These are phyloP conservation scores for Creontiades dilutus DNA, from an alignment of 2,888 invertebrate genomes.

Conservation along the genomic window DNA sequence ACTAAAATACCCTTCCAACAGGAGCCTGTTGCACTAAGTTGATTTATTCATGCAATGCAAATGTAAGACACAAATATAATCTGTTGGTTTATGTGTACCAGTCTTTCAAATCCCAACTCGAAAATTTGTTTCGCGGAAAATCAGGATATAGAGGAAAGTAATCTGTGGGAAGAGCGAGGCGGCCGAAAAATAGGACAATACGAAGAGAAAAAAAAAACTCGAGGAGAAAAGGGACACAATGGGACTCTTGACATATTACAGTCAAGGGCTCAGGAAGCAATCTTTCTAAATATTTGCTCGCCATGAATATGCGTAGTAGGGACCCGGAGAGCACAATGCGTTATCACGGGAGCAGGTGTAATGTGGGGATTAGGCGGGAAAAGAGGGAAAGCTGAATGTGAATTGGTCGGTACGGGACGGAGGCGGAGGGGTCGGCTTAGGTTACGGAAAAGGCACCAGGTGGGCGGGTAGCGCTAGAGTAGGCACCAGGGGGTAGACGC, in stretches of 20 bases:
- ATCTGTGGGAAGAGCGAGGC: constrained; percentile 2
- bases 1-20: too few relatives aligned
- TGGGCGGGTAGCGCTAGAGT: constrained; percentile 41
- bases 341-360: constrained; percentile 70
- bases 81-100: background rate
- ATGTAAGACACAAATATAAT: background rate
- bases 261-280: constrained; percentile 56
- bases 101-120: background rate
- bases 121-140: constrained; percentile 38
- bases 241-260: constrained; percentile 69
- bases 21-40: background rate
- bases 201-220: background rate
- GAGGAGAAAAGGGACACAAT: constrained; percentile 54
- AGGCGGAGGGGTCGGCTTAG: background rate
- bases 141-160: constrained; percentile 18
- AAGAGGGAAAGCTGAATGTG: background rate
- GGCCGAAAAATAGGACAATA: constrained; percentile 19
- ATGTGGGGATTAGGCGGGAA: constrained; percentile 61
- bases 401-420: background rate
- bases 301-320: constrained; percentile 64
- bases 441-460: constrained; percentile 58
- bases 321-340: constrained; percentile 50
- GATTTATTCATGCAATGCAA: background rate
- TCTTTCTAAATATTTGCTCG: constrained; percentile 70
- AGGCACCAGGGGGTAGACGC: background rate